These are phyloP conservation scores for Brachirus orientalis DNA, from an alignment of 2,113 vertebrate genomes.

Conservation along the genomic window DNA sequence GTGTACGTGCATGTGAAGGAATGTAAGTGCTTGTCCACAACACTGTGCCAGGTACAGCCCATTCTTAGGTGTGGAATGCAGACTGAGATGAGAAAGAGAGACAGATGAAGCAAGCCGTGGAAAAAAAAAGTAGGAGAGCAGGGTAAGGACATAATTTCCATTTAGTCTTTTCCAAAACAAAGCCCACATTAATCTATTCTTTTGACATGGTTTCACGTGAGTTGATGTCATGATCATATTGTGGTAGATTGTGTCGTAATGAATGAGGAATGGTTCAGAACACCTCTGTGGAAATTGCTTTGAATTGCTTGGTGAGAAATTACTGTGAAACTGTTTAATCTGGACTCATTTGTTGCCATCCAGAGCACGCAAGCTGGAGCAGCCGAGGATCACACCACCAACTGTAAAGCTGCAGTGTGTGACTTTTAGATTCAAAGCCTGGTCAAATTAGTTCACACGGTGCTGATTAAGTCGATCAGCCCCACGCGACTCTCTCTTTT, in stretches of 20 bases:
- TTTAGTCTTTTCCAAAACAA: neutral
- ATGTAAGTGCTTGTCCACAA: conserved; percentile 23
- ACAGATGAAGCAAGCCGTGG: conserved; percentile 1
- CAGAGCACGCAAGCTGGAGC: no score
- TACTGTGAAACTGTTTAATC: neutral
- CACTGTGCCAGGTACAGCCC: conserved; percentile 46
- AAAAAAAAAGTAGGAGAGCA: neutral
- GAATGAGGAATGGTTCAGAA: conserved; percentile 1
- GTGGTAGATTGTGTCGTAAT: neutral
- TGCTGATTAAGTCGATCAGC: no score
- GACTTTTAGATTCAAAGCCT: no score
- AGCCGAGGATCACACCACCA: no score
- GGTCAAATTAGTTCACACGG: no score
- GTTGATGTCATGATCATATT: conserved; percentile 1
- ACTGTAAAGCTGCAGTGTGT: no score
- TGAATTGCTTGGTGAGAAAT: neutral
- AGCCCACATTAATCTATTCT: neutral
- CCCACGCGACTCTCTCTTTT: no score
- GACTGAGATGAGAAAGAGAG: neutral
- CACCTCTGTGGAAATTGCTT: neutral
- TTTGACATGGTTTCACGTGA: neutral
- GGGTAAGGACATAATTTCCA: neutral
- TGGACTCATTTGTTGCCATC: no score
- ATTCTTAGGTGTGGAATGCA: conserved; percentile 53
- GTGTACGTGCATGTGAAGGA: conserved; percentile 12